phyloP scores from a whole-genome alignment of 2,888 invertebrate genomes.

The Drosophila anomelani region DNA sequence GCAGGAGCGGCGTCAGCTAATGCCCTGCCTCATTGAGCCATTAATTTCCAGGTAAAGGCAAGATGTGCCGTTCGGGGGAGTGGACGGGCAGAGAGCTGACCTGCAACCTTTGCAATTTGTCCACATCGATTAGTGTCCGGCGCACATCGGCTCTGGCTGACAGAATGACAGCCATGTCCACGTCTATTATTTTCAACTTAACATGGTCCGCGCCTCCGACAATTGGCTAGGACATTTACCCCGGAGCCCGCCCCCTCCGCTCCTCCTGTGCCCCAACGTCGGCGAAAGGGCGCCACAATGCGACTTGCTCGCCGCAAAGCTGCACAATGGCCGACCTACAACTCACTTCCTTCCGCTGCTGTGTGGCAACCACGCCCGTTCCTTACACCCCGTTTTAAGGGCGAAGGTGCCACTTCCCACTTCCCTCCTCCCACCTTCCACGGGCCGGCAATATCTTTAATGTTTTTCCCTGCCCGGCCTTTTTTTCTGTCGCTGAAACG shows the following conservation, averaged over 20 bases:
- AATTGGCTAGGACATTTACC: slow-evolving; percentile 67
- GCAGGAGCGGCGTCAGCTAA: slow-evolving; percentile 45
- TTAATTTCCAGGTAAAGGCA: slow-evolving; percentile 59
- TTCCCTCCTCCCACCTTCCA: slow-evolving; percentile 1
- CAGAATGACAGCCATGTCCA: slow-evolving; percentile 74
- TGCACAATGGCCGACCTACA: slow-evolving; percentile 78
- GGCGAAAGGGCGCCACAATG: slow-evolving; percentile 55
- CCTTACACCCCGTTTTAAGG: slow-evolving; percentile 22
- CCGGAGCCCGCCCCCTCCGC: neutral
- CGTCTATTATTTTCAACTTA: slow-evolving; percentile 79
- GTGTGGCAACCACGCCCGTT: slow-evolving; percentile 31
- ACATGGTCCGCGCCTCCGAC: slow-evolving; percentile 58
- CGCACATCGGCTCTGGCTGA: slow-evolving; percentile 62
- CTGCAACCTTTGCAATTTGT: slow-evolving; percentile 54
- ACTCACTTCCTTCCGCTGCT: slow-evolving; percentile 73
- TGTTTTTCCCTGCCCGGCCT: slow-evolving; percentile 45
- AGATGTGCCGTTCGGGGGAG: slow-evolving; percentile 31
- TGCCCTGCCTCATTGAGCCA: slow-evolving; percentile 63
- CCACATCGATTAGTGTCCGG: slow-evolving; percentile 72
- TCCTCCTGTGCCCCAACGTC: neutral
- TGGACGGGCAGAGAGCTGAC: slow-evolving; percentile 2
- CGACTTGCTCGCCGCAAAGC: slow-evolving; percentile 61
- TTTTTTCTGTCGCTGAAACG: slow-evolving; percentile 51
- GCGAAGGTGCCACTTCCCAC: slow-evolving; percentile 13
- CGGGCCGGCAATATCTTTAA: slow-evolving; percentile 64